Base-by-base conservation (phyloP, 2,888 invertebrate genomes). In the Crocallis elinguaria region DNA sequence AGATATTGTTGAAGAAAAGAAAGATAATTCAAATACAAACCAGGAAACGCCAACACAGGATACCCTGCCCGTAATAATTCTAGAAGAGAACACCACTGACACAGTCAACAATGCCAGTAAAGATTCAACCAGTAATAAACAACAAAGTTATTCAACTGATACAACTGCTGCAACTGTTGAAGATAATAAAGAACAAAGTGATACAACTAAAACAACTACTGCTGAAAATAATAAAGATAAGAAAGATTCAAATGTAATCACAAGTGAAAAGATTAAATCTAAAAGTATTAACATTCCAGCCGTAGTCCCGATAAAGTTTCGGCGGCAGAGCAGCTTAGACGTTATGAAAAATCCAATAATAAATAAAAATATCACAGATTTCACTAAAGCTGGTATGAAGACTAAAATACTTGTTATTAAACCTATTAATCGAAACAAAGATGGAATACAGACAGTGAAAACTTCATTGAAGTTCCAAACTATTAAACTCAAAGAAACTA, bases 11-110 rank as follows among this genome's bases (percentile, higher is more conserved):
- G 79, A 80, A 49, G 79, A 82, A 12, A 36, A 56, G 17, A 76
- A 74, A 96, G 93, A 69, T 92, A 57, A 9, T 4, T 92, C 71
- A 95, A 96, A 66, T 97, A 96, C 86, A 96, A 97, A 84, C 95
- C 97, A 54, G 97, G 75, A 79, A 46, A 25, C 55, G 29, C 33
- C 35, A 33, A 45, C 44, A 37, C 69, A 68, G 49, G 64, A 63
- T 9, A 41, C 23, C 19, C 5, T n/a, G n/a, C n/a, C n/a, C n/a
- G n/a, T 35, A 8, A 58, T 33, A 35, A 53, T 42, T 13, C 9
- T 45, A 38, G 71, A 67, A 49, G 66, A 53, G 17, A 50, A 43
- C 32, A 21, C n/a, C 0, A 13, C 36, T 25, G 50, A 41, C 13
- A 32, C 13, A 21, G 11, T 1, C 19, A 39, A 8, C 17, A 35